Conservation (phyloP, 2,797 vertebrate genomes). For the Chelon auratus region DNA sequence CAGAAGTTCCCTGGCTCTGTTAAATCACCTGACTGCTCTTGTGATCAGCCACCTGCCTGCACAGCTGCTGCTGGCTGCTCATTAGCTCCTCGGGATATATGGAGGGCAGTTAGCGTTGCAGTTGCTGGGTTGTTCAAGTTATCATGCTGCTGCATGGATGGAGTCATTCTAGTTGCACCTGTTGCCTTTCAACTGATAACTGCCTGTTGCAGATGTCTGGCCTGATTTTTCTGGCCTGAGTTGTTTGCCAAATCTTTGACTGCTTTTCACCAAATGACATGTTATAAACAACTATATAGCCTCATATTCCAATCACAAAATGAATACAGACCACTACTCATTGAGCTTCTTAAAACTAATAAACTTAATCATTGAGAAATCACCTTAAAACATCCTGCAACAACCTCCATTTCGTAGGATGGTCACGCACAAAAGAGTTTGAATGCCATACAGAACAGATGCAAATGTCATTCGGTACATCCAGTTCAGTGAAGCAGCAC, state of each 20-base stretch:
- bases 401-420: neutral
- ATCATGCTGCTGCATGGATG: constrained; percentile 3
- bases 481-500: neutral
- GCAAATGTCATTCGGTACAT: neutral
- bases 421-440: neutral
- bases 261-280: neutral
- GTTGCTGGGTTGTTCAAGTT: constrained; percentile 38
- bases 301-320: neutral
- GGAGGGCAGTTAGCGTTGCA: constrained; percentile 34
- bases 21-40: constrained; percentile 60
- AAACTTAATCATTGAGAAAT: neutral
- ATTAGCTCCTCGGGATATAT: constrained; percentile 52
- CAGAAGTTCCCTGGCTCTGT: constrained; percentile 37
- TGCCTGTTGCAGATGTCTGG: constrained; percentile 21
- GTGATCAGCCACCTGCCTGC: constrained; percentile 71
- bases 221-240: constrained; percentile 11
- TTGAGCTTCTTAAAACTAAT: neutral
- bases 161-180: neutral
- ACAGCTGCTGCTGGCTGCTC: constrained; percentile 68
- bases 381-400: neutral
- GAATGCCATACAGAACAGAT: neutral
- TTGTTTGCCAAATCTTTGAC: neutral
- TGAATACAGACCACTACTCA: neutral
- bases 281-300: neutral
- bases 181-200: constrained; percentile 23